Evolutionary conservation across 1,140 invertebrate species (phyloP).

Genomic region (Scylla paramamosain): DNA sequence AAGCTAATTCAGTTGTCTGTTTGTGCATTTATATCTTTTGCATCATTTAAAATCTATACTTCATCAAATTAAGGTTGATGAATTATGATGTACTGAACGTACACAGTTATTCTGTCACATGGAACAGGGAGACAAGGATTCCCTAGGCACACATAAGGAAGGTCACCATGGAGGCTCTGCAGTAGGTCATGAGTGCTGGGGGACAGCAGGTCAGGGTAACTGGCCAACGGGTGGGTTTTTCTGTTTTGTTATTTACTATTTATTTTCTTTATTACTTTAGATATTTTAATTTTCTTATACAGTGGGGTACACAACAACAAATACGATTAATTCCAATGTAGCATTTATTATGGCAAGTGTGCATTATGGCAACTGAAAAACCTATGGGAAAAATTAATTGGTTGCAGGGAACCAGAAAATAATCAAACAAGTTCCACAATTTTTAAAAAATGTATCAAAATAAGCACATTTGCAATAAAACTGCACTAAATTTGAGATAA

Average conservation of each 20-base stretch:
- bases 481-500: too few relatives aligned
- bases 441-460: not conserved
- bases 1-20: too few relatives aligned
- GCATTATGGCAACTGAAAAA: too few relatives aligned
- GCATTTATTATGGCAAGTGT: too few relatives aligned
- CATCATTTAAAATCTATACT: not conserved
- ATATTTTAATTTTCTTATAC: not conserved
- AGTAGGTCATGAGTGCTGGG: conserved; percentile 62
- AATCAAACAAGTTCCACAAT: not conserved
- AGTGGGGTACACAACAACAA: not conserved
- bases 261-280: not conserved
- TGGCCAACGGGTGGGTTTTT: conserved; percentile 38
- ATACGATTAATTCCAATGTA: not conserved
- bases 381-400: too few relatives aligned
- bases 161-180: conserved; percentile 43
- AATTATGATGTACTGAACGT: not conserved
- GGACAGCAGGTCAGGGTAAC: conserved; percentile 56
- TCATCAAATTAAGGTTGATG: not conserved
- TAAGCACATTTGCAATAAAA: too few relatives aligned
- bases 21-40: not conserved
- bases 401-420: not conserved
- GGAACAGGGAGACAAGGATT: conserved; percentile 37
- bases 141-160: conserved; percentile 26
- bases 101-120: not conserved
- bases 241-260: not conserved